A percentile compares a stretch with the other conserved stretches of the same genome.
These are phyloP conservation scores for Phrynosoma blainvillii DNA, from an alignment of 2,113 vertebrate genomes.

Conservation along the genomic window DNA sequence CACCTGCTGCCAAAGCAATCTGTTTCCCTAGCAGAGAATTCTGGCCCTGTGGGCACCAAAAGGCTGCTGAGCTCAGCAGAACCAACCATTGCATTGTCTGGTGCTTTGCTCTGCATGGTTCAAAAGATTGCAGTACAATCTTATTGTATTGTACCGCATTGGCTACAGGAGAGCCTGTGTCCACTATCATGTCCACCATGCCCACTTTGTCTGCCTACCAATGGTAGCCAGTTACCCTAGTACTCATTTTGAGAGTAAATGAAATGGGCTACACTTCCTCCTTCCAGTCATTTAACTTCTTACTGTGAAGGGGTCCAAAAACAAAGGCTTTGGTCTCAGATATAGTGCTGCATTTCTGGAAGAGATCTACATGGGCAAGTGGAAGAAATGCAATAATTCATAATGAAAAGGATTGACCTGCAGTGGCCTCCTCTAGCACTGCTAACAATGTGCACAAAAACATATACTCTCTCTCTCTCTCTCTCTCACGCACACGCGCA, in stretches of 20 bases:
- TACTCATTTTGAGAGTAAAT: neutral
- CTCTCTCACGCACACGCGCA: neutral
- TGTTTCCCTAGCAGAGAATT: neutral
- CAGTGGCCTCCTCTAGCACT: neutral
- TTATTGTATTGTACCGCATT: neutral
- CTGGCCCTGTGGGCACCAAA: slow-evolving; percentile 19
- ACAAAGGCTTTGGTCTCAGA: neutral
- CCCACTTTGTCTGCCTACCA: neutral
- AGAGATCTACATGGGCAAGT: neutral
- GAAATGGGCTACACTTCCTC: neutral
- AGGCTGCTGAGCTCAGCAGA: neutral
- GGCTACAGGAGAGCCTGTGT: neutral
- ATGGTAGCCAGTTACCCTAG: too few relatives aligned
- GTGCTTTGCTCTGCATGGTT: neutral
- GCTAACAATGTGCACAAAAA: neutral
- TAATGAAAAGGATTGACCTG: too few relatives aligned
- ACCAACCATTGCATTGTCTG: accelerated
- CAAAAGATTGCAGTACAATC: neutral
- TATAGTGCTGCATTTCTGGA: neutral
- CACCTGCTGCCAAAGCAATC: neutral
- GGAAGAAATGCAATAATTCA: neutral
- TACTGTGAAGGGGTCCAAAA: neutral
- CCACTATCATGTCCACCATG: neutral
- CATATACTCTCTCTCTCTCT: neutral
- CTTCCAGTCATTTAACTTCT: neutral